Evolutionary conservation across 2,113 vertebrate genomes (phyloP).

Genomic region (Plecotus auritus): DNA sequence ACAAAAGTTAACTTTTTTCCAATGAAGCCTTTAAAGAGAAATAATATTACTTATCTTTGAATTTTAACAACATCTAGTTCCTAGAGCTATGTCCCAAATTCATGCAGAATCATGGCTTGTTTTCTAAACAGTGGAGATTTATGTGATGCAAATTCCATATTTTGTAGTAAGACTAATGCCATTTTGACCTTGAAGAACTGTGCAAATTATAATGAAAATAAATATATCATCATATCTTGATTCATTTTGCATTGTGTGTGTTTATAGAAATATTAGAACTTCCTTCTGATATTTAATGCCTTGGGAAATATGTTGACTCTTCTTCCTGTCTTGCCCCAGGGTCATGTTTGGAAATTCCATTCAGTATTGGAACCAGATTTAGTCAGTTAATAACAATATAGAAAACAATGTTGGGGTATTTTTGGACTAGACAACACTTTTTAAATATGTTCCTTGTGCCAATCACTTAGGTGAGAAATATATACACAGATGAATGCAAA

Average conservation of each 20-base stretch:
- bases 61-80: slow-evolving; percentile 35
- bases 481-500: not conserved
- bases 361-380: slow-evolving; percentile 69
- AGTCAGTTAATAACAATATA: slow-evolving; percentile 64
- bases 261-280: slow-evolving; percentile 67
- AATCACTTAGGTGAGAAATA: not conserved
- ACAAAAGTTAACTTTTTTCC: slow-evolving; percentile 65
- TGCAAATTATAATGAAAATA: slow-evolving; percentile 66
- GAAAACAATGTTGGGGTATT: not conserved
- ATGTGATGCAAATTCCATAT: slow-evolving; percentile 42
- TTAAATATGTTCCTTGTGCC: not conserved
- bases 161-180: slow-evolving; percentile 49
- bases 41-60: slow-evolving; percentile 31
- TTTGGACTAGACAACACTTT: not conserved
- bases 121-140: slow-evolving; percentile 57
- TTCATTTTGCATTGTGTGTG: slow-evolving; percentile 59
- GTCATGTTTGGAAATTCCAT: slow-evolving; percentile 70
- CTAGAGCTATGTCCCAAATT: slow-evolving; percentile 23
- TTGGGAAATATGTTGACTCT: slow-evolving; percentile 61
- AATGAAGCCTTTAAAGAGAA: slow-evolving; percentile 51
- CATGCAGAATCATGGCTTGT: slow-evolving; percentile 54
- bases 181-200: slow-evolving; percentile 65
- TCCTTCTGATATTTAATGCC: slow-evolving; percentile 61
- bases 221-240: slow-evolving; percentile 68
- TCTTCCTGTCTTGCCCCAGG: slow-evolving; percentile 43